Evolutionary conservation across 2,888 invertebrate genomes (phyloP).

Genomic region (Sympetrum striolatum): DNA sequence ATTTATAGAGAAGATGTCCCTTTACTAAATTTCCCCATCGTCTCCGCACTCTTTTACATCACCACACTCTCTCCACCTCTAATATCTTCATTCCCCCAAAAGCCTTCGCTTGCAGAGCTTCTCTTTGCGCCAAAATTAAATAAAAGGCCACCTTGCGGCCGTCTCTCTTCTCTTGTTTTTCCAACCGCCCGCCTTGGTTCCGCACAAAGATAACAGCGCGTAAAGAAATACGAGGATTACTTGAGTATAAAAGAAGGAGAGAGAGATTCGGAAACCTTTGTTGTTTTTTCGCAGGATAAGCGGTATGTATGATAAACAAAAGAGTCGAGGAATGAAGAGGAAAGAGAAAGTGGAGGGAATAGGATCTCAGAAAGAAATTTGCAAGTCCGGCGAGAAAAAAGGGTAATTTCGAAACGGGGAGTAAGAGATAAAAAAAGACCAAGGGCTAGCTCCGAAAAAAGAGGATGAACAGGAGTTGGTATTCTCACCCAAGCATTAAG

Average conservation of each 20-base stretch:
- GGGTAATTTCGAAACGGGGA: background rate
- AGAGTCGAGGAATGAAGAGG: background rate
- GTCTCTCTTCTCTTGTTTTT: background rate
- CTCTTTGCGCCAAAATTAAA: background rate
- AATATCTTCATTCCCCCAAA: background rate
- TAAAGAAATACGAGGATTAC: background rate
- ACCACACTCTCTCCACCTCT: background rate
- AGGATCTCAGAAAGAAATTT: background rate
- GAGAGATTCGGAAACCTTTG: background rate
- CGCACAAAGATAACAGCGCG: background rate
- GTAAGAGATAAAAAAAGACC: background rate
- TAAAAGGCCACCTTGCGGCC: background rate
- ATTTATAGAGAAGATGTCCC: too few relatives aligned
- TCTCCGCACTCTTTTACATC: background rate
- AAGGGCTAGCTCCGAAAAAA: background rate
- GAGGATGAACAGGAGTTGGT: background rate
- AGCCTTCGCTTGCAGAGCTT: background rate
- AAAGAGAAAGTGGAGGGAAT: background rate
- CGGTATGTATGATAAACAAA: background rate
- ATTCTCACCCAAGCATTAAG: background rate
- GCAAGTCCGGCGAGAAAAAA: background rate
- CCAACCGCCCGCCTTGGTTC: background rate
- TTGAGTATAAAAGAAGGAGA: background rate
- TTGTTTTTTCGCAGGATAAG: background rate
- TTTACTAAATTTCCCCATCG: too few relatives aligned